These are phyloP conservation scores for Scotopteryx bipunctaria DNA, from an alignment of 2,888 invertebrate genomes.

Conservation along the genomic window DNA sequence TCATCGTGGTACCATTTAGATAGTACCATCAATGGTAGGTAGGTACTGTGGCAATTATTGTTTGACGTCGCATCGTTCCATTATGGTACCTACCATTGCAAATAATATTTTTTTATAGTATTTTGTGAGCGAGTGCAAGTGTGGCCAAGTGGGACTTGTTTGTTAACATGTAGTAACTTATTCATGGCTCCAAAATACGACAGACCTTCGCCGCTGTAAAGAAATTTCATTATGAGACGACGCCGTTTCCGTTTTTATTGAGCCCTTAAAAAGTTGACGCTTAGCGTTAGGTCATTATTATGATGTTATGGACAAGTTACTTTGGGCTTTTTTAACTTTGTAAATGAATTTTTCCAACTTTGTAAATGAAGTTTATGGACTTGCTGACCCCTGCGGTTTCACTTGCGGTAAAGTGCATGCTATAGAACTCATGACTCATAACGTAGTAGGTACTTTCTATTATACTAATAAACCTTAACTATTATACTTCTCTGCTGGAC, in stretches of 20 bases:
- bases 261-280: constrained; percentile 38
- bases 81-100: no score
- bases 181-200: constrained; percentile 40
- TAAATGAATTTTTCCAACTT: constrained; percentile 14
- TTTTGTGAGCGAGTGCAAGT: no score
- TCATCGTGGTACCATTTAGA: no score
- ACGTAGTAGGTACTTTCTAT: no score
- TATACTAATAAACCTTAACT: no score
- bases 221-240: constrained; percentile 39
- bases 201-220: constrained; percentile 34
- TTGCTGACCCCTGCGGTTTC: no score
- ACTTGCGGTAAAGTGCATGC: background rate
- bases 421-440: background rate
- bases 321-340: constrained; percentile 14
- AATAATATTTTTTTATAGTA: no score
- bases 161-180: constrained; percentile 34
- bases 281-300: constrained; percentile 33
- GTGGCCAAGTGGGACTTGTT: no score
- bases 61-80: no score
- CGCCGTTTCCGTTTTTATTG: constrained; percentile 38
- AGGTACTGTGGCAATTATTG: no score
- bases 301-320: constrained; percentile 27
- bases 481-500: no score
- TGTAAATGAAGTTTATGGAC: constrained; percentile 11
- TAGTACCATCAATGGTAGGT: no score